A percentile compares a stretch with the other conserved stretches of the same genome.
Conservation (phyloP, 2,797 vertebrate species). For the Psittacula derbiana region DNA sequence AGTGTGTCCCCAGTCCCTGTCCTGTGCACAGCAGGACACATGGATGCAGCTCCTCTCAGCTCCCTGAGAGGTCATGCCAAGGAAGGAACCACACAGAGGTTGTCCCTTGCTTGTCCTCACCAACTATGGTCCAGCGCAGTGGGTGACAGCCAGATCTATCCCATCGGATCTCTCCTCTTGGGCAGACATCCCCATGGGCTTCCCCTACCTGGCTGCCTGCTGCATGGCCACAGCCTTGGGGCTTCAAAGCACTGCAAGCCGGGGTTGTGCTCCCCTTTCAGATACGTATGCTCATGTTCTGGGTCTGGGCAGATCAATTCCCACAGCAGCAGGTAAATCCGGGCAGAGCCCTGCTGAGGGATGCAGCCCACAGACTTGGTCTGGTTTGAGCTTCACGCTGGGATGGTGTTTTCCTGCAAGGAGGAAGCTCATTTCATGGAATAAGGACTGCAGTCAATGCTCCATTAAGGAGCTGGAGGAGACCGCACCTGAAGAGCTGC, state of each 20-base stretch:
- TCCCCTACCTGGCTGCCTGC: fast-evolving
- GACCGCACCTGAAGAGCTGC: neutral
- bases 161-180: neutral
- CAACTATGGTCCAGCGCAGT: neutral
- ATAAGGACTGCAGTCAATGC: neutral
- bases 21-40: neutral
- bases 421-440: neutral
- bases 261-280: neutral
- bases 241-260: neutral
- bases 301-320: fast-evolving
- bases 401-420: neutral
- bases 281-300: fast-evolving
- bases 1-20: neutral
- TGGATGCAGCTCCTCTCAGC: neutral
- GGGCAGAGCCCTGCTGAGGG: fast-evolving
- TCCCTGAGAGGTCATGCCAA: neutral
- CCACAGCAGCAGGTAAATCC: fast-evolving
- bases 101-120: neutral
- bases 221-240: fast-evolving
- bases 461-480: neutral
- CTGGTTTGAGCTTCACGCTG: neutral
- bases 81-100: neutral
- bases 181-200: fast-evolving
- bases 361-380: neutral
- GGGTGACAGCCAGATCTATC: neutral